Conservation (phyloP, 1,140 invertebrate species). For the Caenorhabditis tropicalis region DNA sequence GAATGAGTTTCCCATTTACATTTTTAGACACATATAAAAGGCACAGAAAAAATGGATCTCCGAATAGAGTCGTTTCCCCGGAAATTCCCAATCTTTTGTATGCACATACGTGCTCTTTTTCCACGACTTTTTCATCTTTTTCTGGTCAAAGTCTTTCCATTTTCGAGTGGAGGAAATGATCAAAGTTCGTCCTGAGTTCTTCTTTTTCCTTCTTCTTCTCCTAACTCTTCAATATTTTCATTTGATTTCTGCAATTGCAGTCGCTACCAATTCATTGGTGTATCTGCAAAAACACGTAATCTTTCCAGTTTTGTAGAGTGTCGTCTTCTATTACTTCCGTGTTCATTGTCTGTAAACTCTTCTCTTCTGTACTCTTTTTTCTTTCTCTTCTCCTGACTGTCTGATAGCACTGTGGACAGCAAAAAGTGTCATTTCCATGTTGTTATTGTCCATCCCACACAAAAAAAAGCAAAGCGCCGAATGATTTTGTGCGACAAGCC, state of each 20-base stretch:
- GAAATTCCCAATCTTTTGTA: slow-evolving; percentile 17
- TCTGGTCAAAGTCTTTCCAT: not conserved
- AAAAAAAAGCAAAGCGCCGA: not conserved
- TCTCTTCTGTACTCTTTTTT: not conserved
- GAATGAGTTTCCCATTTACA: not conserved
- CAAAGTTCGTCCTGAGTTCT: not conserved
- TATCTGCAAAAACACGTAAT: slow-evolving; percentile 38
- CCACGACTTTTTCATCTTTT: not conserved
- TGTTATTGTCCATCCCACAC: slow-evolving; percentile 16
- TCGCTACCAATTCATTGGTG: not conserved
- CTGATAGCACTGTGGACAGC: slow-evolving; percentile 3
- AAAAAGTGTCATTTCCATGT: slow-evolving; percentile 19
- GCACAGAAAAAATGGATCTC: not conserved
- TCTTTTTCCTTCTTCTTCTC: not conserved
- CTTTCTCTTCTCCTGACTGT: slow-evolving; percentile 7
- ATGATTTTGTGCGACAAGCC: not conserved
- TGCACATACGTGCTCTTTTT: slow-evolving; percentile 17
- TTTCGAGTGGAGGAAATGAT: not conserved
- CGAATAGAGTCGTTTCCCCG: slow-evolving; percentile 7
- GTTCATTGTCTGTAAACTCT: slow-evolving; percentile 8
- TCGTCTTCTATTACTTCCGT: slow-evolving; percentile 20
- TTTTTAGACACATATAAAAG: not conserved
- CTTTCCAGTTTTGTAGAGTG: slow-evolving; percentile 34
- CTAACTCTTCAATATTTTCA: not conserved
- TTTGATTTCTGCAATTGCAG: slow-evolving; percentile 21